A percentile compares a stretch with the other conserved stretches of the same genome.
These are phyloP conservation scores for Monochamus saltuarius DNA, from an alignment of 1,140 invertebrate species.

Conservation along the genomic window DNA sequence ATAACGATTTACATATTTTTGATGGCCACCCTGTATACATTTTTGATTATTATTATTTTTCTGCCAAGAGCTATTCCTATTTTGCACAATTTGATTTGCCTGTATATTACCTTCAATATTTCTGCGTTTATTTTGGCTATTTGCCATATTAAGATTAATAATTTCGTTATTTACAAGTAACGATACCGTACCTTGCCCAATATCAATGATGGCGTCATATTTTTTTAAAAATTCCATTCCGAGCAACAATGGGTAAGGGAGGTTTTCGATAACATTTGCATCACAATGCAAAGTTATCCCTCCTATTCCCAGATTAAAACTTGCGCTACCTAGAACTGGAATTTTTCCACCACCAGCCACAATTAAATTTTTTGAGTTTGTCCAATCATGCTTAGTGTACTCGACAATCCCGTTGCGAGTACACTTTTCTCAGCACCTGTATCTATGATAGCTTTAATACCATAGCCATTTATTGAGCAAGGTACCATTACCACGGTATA, in stretches of 20 bases:
- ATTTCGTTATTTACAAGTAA: too few relatives aligned
- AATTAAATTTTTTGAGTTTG: too few relatives aligned
- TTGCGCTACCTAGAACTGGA: slow-evolving; percentile 1
- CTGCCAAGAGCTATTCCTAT: too few relatives aligned
- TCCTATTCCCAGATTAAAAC: not conserved
- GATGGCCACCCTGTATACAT: too few relatives aligned
- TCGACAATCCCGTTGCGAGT: not conserved
- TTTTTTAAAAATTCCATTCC: not conserved
- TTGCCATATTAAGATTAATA: too few relatives aligned
- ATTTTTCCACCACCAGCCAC: not conserved
- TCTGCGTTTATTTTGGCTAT: too few relatives aligned
- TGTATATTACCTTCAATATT: too few relatives aligned
- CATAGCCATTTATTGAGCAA: not conserved
- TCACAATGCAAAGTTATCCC: not conserved
- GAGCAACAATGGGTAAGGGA: not conserved
- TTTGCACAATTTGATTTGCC: too few relatives aligned
- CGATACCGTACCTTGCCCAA: not conserved
- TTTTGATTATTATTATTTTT: too few relatives aligned
- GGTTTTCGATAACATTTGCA: not conserved
- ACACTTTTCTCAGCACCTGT: slow-evolving; percentile 1
- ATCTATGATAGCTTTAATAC: not conserved
- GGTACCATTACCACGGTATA: not conserved
- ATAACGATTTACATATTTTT: too few relatives aligned
- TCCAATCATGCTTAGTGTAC: not conserved
- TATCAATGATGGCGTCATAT: not conserved